Base-by-base conservation (phyloP, 2,888 invertebrate genomes). In the Tetramorium bicarinatum region DNA sequence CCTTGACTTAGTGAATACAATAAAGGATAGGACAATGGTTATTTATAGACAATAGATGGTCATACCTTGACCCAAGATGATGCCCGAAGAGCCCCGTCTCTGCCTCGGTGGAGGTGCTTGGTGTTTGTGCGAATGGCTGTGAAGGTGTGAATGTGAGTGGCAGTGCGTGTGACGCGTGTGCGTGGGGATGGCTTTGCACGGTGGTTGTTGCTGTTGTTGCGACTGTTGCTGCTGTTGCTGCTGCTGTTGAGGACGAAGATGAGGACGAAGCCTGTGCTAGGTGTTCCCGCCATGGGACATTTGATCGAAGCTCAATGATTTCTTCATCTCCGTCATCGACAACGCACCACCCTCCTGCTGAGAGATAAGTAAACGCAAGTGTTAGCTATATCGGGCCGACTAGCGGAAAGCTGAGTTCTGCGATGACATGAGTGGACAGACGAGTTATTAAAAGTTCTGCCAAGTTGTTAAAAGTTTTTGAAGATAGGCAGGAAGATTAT, bases 241-340 rank as follows among this genome's bases (percentile, higher is more conserved):
- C 85, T 91, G 93, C 86, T 92, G 93, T 83, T 87, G 92, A 85
- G 82, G 92, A 87, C 80, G 93, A 89, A 84, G 93, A 89, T 89
- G 93, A 92, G 88, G 92, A 91, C 91, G 94, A 93, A 92, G 94
- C 94, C 94, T 94, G 94, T 94, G 95, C 94, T 95, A 95, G 95
- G 94, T 94, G 93, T 93, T 94, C 92, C 93, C 94, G 85, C 95
- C 92, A 94, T 92, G 93, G 95, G 94, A 95, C 94, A 93, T 93
- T 92, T 95, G 95, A 91, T 96, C 96, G 95, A 96, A 96, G 92
- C 95, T 95, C 91, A 96, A 95, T 88, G 96, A 96, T 95, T 96
- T 96, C 94, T 96, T 96, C 95, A 96, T 95, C 94, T 96, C 97
- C 94, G 96, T 96, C 96, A 97, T 96, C 89, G 96, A 96, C 90